Evolutionary conservation across 2,888 invertebrate species (phyloP).

Genomic region (Drosophila limbata): DNA sequence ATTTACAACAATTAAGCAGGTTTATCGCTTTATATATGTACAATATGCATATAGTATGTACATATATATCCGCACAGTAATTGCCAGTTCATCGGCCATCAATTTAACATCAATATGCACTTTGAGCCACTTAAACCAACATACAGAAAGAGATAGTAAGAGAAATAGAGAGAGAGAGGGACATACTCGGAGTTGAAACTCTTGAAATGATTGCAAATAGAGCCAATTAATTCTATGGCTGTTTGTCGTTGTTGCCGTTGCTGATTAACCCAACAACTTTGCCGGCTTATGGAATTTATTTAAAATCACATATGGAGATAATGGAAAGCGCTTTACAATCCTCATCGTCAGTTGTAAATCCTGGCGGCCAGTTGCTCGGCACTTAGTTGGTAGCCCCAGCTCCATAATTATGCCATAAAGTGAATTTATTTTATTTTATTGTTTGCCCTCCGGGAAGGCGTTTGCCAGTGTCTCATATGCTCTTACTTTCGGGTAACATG

Average conservation of each 20-base stretch:
- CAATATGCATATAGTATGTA: constrained; percentile 15
- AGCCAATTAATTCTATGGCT: constrained; percentile 64
- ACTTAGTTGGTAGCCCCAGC: constrained; percentile 21
- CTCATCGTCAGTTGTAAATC: constrained; percentile 29
- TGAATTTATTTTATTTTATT: constrained; percentile 49
- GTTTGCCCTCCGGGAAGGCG: constrained; percentile 24
- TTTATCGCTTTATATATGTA: constrained; percentile 34
- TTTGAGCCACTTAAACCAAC: constrained; percentile 54
- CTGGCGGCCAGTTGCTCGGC: constrained; percentile 22
- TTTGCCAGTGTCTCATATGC: not conserved
- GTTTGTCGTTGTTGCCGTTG: constrained; percentile 14
- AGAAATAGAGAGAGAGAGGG: not conserved
- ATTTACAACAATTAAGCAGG: constrained; percentile 69
- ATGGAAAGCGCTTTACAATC: constrained; percentile 45
- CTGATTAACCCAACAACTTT: constrained; percentile 46
- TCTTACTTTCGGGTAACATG: constrained; percentile 4
- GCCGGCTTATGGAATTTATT: constrained; percentile 47
- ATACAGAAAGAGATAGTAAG: not conserved
- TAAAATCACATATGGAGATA: constrained; percentile 46
- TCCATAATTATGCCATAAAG: constrained; percentile 54
- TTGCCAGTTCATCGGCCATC: constrained; percentile 55
- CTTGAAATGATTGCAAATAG: constrained; percentile 57
- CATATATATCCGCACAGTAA: constrained; percentile 46
- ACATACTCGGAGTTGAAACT: constrained; percentile 22
- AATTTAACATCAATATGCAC: constrained; percentile 71